Evolutionary conservation across 2,888 invertebrate species (phyloP).

Genomic region (Dorcus hopei): DNA sequence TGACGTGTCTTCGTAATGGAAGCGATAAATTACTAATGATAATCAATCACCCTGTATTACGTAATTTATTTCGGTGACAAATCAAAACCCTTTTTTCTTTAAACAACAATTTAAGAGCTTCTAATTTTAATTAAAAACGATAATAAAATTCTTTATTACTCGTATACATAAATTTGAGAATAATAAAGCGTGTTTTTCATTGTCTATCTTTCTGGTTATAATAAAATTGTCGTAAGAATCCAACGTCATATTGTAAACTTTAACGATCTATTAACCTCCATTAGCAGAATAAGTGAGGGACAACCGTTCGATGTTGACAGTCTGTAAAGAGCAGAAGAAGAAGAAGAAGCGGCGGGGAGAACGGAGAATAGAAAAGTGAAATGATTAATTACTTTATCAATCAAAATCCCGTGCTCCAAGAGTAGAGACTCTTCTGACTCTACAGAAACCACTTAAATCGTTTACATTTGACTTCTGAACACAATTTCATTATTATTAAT

Average conservation of each 20-base stretch:
- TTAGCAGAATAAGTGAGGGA: conserved; percentile 6
- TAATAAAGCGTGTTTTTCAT: no score
- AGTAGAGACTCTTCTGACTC: conserved; percentile 11
- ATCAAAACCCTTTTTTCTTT: background rate
- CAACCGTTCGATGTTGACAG: conserved; percentile 7
- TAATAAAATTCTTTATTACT: no score
- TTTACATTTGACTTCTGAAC: conserved; percentile 23
- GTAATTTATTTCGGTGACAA: background rate
- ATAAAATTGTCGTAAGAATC: background rate
- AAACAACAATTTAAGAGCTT: no score
- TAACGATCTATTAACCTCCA: conserved; percentile 8
- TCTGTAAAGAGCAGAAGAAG: background rate
- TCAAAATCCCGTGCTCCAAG: conserved; percentile 25
- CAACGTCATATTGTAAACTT: background rate
- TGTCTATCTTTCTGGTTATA: background rate
- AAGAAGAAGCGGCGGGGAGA: background rate
- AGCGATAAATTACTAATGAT: background rate
- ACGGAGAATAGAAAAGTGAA: conserved; percentile 25
- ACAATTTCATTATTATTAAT: conserved; percentile 24
- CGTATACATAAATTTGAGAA: no score
- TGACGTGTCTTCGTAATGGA: background rate
- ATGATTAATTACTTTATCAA: conserved; percentile 37
- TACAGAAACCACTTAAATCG: conserved; percentile 19
- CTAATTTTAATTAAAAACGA: no score
- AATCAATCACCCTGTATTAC: conserved; percentile 1